Evolutionary conservation across 2,888 invertebrate species (phyloP).

Genomic region (Aporophyla lueneburgensis): DNA sequence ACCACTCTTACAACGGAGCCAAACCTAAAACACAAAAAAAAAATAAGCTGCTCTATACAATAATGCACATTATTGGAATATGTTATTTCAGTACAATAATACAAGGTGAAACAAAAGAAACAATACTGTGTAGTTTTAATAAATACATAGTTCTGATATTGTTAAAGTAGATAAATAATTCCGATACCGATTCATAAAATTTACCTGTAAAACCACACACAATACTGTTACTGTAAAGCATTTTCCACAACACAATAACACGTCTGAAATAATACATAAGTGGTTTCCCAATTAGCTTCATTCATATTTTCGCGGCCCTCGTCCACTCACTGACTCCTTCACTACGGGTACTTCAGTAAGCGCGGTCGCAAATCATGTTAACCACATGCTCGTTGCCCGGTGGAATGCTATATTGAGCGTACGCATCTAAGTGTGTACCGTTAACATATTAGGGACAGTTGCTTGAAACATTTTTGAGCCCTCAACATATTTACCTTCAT

Average conservation of each 20-base stretch:
- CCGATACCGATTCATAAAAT: not conserved
- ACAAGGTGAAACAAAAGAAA: not conserved
- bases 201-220: not conserved
- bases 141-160: not conserved
- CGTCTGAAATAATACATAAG: constrained; percentile 30
- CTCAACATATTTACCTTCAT: not conserved
- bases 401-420: constrained; percentile 16
- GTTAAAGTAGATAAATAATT: not conserved
- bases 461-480: not conserved
- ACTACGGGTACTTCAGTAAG: not conserved
- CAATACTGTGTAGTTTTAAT: not conserved
- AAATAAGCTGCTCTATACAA: not conserved
- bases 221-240: not conserved
- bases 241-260: not conserved
- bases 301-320: constrained; percentile 20
- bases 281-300: constrained; percentile 19
- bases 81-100: not conserved
- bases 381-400: not conserved
- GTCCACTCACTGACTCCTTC: constrained; percentile 22
- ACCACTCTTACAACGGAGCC: not conserved
- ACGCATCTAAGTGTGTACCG: constrained; percentile 1
- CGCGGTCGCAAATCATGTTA: constrained; percentile 26
- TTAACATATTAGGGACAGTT: not conserved
- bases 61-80: not conserved
- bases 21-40: not conserved